Base-by-base conservation (phyloP, 23 tunicate species). In the Trididemnum clinides region DNA sequence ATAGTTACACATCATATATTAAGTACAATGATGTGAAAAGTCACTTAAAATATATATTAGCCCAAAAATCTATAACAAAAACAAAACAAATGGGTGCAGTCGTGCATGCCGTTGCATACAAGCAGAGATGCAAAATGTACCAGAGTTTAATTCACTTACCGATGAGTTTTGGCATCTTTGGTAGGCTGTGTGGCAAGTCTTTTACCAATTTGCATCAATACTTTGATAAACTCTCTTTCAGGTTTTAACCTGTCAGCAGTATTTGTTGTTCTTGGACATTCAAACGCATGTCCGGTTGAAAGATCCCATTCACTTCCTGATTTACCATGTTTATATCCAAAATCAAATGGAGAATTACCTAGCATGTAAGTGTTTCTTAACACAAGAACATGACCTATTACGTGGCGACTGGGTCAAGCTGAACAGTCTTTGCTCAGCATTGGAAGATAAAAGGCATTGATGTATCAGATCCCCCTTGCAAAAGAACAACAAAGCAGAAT, bases 221-320 rank as follows among this genome's bases (percentile, higher is more conserved):
- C 88, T 73, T 90, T 83, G 23, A 97, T 89, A 76, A 97, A 97
- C 51, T 92, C 98, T 66, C 90, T 75, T 59, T 94, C 98, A 2
- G 98, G 98, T 39, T 33, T 33, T 49, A 94, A 28, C 34, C 84
- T 75, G n/a, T 85, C 85, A 31, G 95, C 87, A 23, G 79, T 5
- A 25, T 83, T 76, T 3, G 85, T 86, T 28, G 49, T 59, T 27
- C 33, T 30, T 3, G 81, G 62, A 77, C 90, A 89, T 54, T 94
- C 90, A 34, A 94, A 94, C 6, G 98, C 98, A 80, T 94, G 98
- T 57, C 98, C 98, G 5, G 98, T 94, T 22, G 98, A 89, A 1
- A 94, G 57, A 89, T 94, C 98, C 98, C 98, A 94, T 71, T 94
- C 95, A 64, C 94, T 89, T 6, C 98, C 98, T 1, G 87, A 35